Evolutionary conservation across 2,113 vertebrate genomes (phyloP).

Genomic region (Chiloscyllium plagiosum): DNA sequence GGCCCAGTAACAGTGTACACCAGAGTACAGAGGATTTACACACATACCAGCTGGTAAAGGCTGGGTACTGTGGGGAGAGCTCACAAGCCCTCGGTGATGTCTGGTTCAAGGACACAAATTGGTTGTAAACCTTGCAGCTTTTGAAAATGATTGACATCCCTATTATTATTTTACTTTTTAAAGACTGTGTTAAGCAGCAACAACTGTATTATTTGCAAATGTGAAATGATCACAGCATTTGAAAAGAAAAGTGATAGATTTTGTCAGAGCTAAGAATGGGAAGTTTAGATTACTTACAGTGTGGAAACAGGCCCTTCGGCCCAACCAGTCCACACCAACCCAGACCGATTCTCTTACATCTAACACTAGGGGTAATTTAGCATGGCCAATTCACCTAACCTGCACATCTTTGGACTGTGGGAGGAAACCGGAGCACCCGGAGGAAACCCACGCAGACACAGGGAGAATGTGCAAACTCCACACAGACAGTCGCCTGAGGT

Average conservation of each 20-base stretch:
- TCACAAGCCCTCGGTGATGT: background rate
- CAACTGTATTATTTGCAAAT: slow-evolving; percentile 4
- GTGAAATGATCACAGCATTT: background rate
- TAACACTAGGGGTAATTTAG: no score
- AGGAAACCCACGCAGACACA: no score
- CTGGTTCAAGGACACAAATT: background rate
- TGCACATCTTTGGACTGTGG: no score
- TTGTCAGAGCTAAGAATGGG: background rate
- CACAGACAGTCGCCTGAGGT: no score
- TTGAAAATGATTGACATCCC: background rate
- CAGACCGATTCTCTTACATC: no score
- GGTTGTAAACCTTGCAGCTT: background rate
- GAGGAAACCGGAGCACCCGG: no score
- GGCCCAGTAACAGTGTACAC: background rate
- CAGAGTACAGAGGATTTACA: background rate
- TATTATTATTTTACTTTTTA: background rate
- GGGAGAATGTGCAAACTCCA: no score
- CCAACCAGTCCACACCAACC: no score
- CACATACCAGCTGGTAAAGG: background rate
- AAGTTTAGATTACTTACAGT: no score
- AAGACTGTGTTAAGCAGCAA: background rate
- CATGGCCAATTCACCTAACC: no score
- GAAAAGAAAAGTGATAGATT: background rate
- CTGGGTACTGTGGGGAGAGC: background rate
- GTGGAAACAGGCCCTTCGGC: no score